Percentiles rank a stretch among this genome's conserved stretches.
These are phyloP conservation scores for Scleropages formosus DNA, from an alignment of 2,797 vertebrate species.

Conservation along the genomic window DNA sequence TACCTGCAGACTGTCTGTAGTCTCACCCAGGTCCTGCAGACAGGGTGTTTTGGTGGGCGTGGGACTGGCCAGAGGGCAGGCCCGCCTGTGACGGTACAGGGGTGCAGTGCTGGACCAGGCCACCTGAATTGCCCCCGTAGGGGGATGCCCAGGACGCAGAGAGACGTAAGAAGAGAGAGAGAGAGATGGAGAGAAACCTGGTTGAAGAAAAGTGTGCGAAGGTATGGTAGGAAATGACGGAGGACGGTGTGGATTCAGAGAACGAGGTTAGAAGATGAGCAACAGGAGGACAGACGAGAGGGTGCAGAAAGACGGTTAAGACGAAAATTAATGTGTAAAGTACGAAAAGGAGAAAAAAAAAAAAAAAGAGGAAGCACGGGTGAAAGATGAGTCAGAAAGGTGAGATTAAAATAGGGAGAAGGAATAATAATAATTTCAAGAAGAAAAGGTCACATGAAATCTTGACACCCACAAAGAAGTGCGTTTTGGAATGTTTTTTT, in stretches of 20 bases:
- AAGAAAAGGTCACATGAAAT: not conserved
- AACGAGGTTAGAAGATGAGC: slow-evolving; percentile 1
- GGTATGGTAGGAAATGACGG: not conserved
- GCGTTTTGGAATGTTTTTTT: not conserved
- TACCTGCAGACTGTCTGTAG: slow-evolving; percentile 47
- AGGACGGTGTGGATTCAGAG: slow-evolving; percentile 17
- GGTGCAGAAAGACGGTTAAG: not conserved
- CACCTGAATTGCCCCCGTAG: slow-evolving; percentile 25
- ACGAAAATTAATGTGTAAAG: not conserved
- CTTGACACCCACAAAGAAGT: not conserved
- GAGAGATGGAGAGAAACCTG: not conserved
- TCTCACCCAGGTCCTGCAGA: slow-evolving; percentile 48
- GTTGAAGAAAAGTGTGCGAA: not conserved
- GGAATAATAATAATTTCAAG: not conserved
- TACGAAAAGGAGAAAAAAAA: not conserved
- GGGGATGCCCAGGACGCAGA: slow-evolving; percentile 2
- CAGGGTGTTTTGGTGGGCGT: slow-evolving; percentile 46
- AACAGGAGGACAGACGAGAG: not conserved
- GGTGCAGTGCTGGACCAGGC: slow-evolving; percentile 35
- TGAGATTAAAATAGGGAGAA: not conserved
- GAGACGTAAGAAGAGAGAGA: not conserved
- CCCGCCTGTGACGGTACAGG: slow-evolving; percentile 39
- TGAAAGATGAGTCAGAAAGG: not conserved
- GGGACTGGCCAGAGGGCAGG: slow-evolving; percentile 50
- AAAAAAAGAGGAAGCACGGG: not conserved